Evolutionary conservation across 2,888 invertebrate genomes (phyloP).

Genomic region (Matsumyia berberina): DNA sequence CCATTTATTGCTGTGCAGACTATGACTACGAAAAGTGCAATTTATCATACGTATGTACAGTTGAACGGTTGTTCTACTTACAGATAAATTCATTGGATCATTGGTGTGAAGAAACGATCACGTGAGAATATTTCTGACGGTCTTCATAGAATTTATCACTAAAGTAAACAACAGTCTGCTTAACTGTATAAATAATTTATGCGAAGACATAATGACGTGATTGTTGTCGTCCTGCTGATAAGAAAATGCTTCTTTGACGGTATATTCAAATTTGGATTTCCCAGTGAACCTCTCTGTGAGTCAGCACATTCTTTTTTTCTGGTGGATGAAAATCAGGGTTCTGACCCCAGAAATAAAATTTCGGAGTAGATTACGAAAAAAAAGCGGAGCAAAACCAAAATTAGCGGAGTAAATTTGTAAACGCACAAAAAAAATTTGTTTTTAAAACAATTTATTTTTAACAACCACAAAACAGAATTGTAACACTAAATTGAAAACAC

Average conservation of each 20-base stretch:
- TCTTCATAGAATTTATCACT: background rate
- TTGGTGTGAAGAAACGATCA: conserved; percentile 8
- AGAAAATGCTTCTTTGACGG: conserved; percentile 3
- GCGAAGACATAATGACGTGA: background rate
- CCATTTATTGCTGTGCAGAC: conserved; percentile 25
- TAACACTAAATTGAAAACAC: too few species aligned
- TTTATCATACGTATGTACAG: conserved; percentile 34
- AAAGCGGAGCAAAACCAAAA: too few species aligned
- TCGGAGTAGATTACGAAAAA: too few species aligned
- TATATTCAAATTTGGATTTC: background rate
- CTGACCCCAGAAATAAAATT: too few species aligned
- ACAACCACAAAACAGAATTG: too few species aligned
- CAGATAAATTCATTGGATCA: conserved; percentile 3
- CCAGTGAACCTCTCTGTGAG: background rate
- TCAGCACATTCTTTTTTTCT: background rate
- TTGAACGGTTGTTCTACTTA: conserved; percentile 48
- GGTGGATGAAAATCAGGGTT: too few species aligned
- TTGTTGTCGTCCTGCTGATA: conserved; percentile 17
- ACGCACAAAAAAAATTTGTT: too few species aligned
- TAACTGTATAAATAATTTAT: conserved; percentile 1
- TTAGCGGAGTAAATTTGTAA: too few species aligned
- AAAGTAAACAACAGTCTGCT: background rate
- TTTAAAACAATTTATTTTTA: too few species aligned
- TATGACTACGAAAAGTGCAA: conserved; percentile 37
- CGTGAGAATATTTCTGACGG: background rate